These are phyloP conservation scores for Agrochola lychnidis DNA, from an alignment of 2,888 invertebrate genomes.

Conservation along the genomic window DNA sequence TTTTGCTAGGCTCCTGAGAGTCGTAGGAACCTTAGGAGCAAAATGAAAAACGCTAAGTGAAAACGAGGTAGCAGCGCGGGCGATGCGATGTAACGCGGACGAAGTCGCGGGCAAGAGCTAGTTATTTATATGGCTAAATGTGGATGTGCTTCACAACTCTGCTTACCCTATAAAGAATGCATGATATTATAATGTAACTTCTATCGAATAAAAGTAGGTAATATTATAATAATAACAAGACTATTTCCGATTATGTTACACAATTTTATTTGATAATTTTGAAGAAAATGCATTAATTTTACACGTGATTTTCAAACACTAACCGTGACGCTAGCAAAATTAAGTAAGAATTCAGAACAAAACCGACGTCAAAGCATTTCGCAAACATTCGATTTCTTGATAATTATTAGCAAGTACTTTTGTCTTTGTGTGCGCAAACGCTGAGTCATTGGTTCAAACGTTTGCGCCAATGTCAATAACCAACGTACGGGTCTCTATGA, in stretches of 20 bases:
- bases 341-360: constrained; percentile 11
- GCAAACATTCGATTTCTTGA: constrained; percentile 17
- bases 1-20: no score
- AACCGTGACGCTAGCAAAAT: constrained; percentile 11
- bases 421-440: background rate
- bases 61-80: background rate
- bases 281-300: background rate
- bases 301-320: background rate
- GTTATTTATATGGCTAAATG: background rate
- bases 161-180: background rate
- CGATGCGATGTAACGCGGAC: background rate
- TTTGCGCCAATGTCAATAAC: constrained; percentile 4
- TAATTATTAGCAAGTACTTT: background rate
- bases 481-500: background rate
- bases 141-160: background rate
- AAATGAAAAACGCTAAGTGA: background rate
- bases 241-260: background rate
- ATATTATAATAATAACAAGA: background rate
- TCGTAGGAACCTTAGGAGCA: no score
- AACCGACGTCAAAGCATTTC: constrained; percentile 16
- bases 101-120: background rate
- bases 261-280: background rate
- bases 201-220: background rate
- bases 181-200: background rate
- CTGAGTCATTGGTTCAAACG: constrained; percentile 20